phyloP scores from a whole-genome alignment of 2,888 invertebrate species.

The Synergus japonicus region DNA sequence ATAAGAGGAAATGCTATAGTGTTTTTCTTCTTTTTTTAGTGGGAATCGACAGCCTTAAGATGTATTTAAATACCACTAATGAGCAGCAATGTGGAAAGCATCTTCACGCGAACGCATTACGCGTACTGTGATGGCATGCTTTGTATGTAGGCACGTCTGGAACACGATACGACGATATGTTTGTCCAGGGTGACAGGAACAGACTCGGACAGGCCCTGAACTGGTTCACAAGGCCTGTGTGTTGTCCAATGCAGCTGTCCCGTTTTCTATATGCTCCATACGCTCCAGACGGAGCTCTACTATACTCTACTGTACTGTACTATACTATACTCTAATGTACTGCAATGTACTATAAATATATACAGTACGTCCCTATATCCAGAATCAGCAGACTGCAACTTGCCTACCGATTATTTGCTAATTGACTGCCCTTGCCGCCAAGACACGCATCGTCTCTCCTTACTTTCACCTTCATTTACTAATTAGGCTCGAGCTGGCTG shows the following conservation, averaged over 20 bases:
- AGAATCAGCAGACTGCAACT: constrained; percentile 14
- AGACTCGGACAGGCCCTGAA: constrained; percentile 39
- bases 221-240: constrained; percentile 28
- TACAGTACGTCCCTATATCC: constrained; percentile 9
- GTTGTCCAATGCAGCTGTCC: constrained; percentile 33
- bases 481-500: constrained; percentile 35
- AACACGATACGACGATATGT: constrained; percentile 12
- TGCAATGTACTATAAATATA: not conserved
- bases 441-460: constrained; percentile 38
- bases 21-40: not conserved
- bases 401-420: constrained; percentile 29
- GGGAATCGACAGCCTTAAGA: not conserved
- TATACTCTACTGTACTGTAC: not conserved
- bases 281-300: not conserved
- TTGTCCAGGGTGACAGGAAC: constrained; percentile 38
- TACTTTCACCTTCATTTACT: constrained; percentile 32
- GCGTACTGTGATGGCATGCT: not conserved
- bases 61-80: not conserved
- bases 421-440: constrained; percentile 27
- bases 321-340: not conserved
- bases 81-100: constrained; percentile 11
- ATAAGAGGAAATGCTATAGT: not conserved
- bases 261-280: not conserved
- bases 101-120: constrained; percentile 7
- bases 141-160: constrained; percentile 6